A percentile compares a stretch with the other conserved stretches of the same genome.
Evolutionary conservation across 1,140 invertebrate genomes (phyloP).

Genomic region (Helicoverpa armigera): DNA sequence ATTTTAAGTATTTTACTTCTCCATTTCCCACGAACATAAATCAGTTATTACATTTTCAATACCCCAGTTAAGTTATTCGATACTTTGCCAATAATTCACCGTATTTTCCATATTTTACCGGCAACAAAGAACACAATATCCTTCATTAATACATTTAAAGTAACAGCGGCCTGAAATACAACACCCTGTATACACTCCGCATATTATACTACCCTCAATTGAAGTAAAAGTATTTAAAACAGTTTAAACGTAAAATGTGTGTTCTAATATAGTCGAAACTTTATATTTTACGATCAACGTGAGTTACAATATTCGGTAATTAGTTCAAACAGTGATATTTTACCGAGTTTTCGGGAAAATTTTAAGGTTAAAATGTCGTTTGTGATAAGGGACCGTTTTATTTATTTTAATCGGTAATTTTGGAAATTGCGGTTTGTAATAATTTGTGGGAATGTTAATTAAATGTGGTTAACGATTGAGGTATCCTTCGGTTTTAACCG

Average conservation of each 20-base stretch:
- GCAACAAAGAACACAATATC: too few species aligned
- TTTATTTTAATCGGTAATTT: constrained; percentile 29
- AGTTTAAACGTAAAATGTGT: constrained; percentile 14
- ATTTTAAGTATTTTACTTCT: too few species aligned
- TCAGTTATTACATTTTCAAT: too few species aligned
- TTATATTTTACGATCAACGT: constrained; percentile 15
- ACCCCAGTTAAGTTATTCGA: too few species aligned
- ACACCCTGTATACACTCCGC: neutral
- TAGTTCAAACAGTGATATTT: constrained; percentile 10
- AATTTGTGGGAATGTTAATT: neutral
- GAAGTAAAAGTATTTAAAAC: constrained; percentile 22
- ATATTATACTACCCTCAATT: constrained; percentile 1
- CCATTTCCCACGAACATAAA: too few species aligned
- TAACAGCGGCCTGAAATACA: neutral
- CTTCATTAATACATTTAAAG: neutral
- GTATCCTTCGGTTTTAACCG: too few species aligned
- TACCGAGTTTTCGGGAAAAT: constrained; percentile 5
- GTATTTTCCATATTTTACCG: too few species aligned
- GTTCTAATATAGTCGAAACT: constrained; percentile 22
- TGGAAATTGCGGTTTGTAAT: neutral
- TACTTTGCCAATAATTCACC: too few species aligned
- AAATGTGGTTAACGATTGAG: too few species aligned
- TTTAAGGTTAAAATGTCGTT: neutral
- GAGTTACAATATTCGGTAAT: constrained; percentile 13
- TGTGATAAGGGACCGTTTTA: constrained; percentile 7